Base-by-base conservation (phyloP, 2,113 vertebrate species). In the Malurus alboscapulatus region DNA sequence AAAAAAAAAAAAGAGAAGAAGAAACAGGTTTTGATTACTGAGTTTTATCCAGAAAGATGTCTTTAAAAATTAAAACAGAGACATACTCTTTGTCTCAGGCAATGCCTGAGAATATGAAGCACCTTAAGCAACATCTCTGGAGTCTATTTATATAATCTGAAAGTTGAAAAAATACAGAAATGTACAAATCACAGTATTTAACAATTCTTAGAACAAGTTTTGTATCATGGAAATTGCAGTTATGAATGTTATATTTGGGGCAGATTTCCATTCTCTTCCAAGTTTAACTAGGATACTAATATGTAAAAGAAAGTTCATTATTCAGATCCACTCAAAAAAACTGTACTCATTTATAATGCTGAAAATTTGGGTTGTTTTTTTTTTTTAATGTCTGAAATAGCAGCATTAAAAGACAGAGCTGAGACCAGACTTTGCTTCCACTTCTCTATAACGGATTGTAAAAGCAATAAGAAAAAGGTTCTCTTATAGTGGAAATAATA, bases 161-260 rank as follows among this genome's bases (percentile, higher is more conserved):
- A 94, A 92, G 67, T 88, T 47, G 19, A 77, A 93, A 95, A 96
- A 92, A 90, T 81, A 84, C 50, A 62, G 50, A 92, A 94, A 87
- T 62, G 62, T 30, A 9, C 42, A 93, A 92, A 59, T 69, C 26
- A 51, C 61, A 78, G 67, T 75, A 91, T 73, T 51, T 75, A 84
- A 71, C 8, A 69, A 80, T 91, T 73, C 80, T 78, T 93, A 51
- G 90, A 96, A 57, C 14, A 63, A 74, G 74, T 17, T 83, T 67
- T 85, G 68, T 87, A 86, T 86, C 78, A 79, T 7, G n/a, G 55
- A 80, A 34, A 78, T 55, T 88, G 32, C 45, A 83, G 51, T 69
- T 85, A 84, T 53, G 34, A 91, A 92, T 87, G 69, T 86, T 90
- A 51, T 50, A 74, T 66, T 91, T 88, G 32, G 9, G 32, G 77